phyloP scores from a whole-genome alignment of 2,888 invertebrate species.

The Trissolcus brochymenae region DNA sequence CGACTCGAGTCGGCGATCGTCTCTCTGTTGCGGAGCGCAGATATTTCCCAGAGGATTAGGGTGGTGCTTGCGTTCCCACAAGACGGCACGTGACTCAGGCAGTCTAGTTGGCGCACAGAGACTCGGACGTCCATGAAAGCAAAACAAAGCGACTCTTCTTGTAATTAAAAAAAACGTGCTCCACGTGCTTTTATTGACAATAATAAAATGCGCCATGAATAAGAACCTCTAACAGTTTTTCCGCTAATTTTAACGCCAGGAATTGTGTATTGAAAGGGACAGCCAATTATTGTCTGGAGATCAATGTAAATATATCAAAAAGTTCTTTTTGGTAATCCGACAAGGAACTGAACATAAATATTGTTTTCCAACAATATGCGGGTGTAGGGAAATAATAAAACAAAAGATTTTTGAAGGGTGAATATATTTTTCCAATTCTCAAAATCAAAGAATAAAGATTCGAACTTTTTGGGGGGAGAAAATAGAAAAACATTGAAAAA shows the following conservation, averaged over 20 bases:
- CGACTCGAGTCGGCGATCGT: conserved; percentile 70
- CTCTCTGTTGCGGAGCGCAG: conserved; percentile 61
- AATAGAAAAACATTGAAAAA: too few species aligned
- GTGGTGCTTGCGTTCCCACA: conserved; percentile 68
- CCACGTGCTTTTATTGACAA: conserved; percentile 45
- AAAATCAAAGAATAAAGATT: too few species aligned
- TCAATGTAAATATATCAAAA: too few species aligned
- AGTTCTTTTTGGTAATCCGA: too few species aligned
- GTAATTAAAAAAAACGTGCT: conserved; percentile 62
- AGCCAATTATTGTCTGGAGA: too few species aligned
- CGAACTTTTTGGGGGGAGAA: too few species aligned
- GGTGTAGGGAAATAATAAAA: too few species aligned
- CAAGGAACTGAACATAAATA: too few species aligned
- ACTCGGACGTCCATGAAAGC: conserved; percentile 58
- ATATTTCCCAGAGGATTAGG: conserved; percentile 75
- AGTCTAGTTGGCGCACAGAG: conserved; percentile 54
- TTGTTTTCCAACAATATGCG: too few species aligned
- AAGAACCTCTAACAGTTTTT: conserved; percentile 20
- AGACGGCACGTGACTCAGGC: conserved; percentile 68
- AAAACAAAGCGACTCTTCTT: conserved; percentile 62
- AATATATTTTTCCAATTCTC: too few species aligned
- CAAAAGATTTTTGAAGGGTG: too few species aligned
- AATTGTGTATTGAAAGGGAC: too few species aligned
- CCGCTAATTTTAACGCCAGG: conserved; percentile 13
- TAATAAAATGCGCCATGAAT: conserved; percentile 21